Base-by-base conservation (phyloP, 92 coral and sea anemone genomes). In the Phenganax marumi region DNA sequence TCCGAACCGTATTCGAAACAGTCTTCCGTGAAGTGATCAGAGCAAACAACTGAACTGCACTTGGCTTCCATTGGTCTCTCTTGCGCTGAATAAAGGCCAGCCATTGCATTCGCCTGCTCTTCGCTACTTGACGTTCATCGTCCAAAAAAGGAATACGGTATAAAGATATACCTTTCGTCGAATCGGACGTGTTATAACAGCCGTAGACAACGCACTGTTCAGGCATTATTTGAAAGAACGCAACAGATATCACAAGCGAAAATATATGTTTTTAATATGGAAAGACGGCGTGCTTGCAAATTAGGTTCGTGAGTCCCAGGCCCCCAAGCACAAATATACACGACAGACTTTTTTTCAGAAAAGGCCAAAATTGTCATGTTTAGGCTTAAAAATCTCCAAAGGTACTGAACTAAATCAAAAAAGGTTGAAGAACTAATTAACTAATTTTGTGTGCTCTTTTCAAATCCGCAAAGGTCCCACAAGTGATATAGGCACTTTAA, bases 241-340 rank as follows among this genome's bases (percentile, higher is more conserved):
- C 68, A n/a, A n/a, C 19, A 60, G 7, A 60, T n/a, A 60, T n/a
- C 10, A 24, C 39, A 11, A 68, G 48, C 75, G 43, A 68, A 25
- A 68, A 24, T 11, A 25, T 8, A 24, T 25, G 48, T 60, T 8
- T 8, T 60, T 60, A 7, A 71, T 70, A 53, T 12, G 72, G 52
- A 23, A 50, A 33, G 26, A 24, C 58, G 16, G 14, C 73, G 47
- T 58, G 71, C 73, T 73, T 64, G 39, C 78, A 25, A n/a, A 73
- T 64, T 82, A 8, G 73, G 85, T 81, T 69, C 85, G 24, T 81
- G 54, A 71, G 68, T 81, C 85, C 78, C 85, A 81, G 68, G 79
- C 85, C 70, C 85, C 52, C 73, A 50, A 49, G 71, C 50, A 79
- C 71, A 14, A 75, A 51, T 6, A 10, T 50, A 17, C 23, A 68